Conservation (phyloP, 2,797 vertebrate species). For the Nasua narica region DNA sequence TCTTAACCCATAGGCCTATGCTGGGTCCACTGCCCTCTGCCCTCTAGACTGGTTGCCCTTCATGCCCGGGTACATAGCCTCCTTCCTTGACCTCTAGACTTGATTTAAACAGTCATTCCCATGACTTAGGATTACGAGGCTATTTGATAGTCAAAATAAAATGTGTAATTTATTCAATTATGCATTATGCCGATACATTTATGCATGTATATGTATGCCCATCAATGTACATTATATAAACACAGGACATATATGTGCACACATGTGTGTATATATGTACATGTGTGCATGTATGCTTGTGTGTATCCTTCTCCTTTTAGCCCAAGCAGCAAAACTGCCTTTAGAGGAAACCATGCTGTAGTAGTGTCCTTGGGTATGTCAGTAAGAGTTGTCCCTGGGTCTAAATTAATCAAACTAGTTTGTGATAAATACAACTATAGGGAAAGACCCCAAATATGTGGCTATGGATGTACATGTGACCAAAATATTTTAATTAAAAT, state of each 20-base stretch:
- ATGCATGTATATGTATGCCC: background rate
- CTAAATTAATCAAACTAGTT: background rate
- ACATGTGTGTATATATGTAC: rapidly evolving
- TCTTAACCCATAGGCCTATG: rapidly evolving
- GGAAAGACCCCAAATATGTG: background rate
- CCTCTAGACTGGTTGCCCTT: background rate
- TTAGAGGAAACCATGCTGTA: background rate
- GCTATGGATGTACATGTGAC: background rate
- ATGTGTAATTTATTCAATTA: background rate
- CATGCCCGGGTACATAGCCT: background rate
- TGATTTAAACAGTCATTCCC: background rate
- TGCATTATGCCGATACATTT: background rate
- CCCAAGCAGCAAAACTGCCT: background rate
- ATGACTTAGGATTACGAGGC: background rate
- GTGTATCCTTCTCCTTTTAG: background rate
- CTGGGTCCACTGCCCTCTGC: background rate
- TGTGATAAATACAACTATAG: background rate
- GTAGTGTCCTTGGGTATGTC: background rate
- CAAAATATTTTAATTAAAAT: background rate
- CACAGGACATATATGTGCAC: background rate
- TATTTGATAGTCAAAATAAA: background rate
- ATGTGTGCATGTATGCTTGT: background rate
- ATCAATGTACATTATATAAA: background rate
- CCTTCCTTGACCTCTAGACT: background rate
- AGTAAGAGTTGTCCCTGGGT: background rate